Base-by-base conservation (phyloP, 1,140 invertebrate genomes). In the Bombus pyrosoma region DNA sequence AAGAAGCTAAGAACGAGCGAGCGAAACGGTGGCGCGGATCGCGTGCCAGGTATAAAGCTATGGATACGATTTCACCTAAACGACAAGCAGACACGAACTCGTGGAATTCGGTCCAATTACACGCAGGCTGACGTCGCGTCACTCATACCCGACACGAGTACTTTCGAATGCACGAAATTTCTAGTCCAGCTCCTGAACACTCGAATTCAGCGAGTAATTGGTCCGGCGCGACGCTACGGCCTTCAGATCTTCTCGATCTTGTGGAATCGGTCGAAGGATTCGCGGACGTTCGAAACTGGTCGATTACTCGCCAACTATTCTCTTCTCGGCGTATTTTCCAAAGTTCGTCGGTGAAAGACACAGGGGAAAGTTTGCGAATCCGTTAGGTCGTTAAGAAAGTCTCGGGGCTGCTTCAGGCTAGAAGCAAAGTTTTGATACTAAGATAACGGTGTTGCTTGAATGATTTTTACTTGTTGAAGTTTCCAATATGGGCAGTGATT, bases 101-200 rank as follows among this genome's bases (percentile, higher is more conserved):
- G 78, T 71, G 88, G 85, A 87, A 89, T 90, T 89, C 64, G 73
- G 73, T 32, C 86, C 89, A 90, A 91, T 91, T 91, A 91, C 89
- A 71, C 69, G 76, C 68, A 72, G 64, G 37, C 34, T 81, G 83
- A 88, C 81, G 83, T 73, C 81, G 72, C 69, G 89, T 90, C 86
- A 57, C 77, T 86, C 64, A 39, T 81, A 81, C 34, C n/a, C 57
- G n/a, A 34, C 78, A 59, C 79, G 59, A 25, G 32, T 34, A 53
- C 78, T 72, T 87, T 85, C 68, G 53, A 81, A 71, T 66, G 62
- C 53, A 28, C 86, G 57, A 79, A 84, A 81, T n/a, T 69, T 43
- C 73, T 15, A 59, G 57, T 28, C 22, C 18, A 3, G 9, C 62
- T 34, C 77, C 86, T 37, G 34, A 80, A 81, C 47, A 78, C 2